Percentiles rank a stretch among this genome's conserved stretches.
phyloP scores from a whole-genome alignment of 2,113 vertebrate species.

The Phalacrocorax aristotelis region DNA sequence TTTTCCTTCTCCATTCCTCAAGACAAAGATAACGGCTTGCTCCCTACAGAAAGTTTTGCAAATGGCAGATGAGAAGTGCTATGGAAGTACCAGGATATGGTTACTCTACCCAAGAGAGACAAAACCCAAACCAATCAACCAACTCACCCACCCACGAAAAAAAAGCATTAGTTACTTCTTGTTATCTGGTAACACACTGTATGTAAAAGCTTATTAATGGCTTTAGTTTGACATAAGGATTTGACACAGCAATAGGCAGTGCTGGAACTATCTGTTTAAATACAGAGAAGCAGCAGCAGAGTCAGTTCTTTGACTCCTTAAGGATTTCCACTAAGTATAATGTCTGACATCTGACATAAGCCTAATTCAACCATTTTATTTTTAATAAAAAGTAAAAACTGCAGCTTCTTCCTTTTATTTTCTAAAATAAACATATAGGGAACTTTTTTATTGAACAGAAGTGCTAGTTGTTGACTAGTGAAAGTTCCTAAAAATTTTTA shows the following conservation, averaged over 20 bases:
- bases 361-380: not conserved
- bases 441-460: not conserved
- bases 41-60: not conserved
- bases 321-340: not conserved
- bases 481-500: not conserved
- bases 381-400: not conserved
- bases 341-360: not conserved
- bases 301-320: not conserved
- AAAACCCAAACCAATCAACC: not conserved
- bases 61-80: not conserved
- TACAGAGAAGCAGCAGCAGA: not conserved
- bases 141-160: not conserved
- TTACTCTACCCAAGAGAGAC: not conserved
- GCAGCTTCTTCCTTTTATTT: not conserved
- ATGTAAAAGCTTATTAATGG: not conserved
- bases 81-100: not conserved
- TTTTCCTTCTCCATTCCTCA: not conserved
- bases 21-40: not conserved
- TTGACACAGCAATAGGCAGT: not conserved
- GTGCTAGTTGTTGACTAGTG: not conserved
- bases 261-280: not conserved
- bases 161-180: not conserved
- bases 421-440: not conserved
- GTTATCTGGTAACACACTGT: not conserved
- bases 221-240: not conserved